Evolutionary conservation across 2,113 vertebrate species (phyloP), one percentile per base, ranked within the genome.

Genomic region (Amphiprion ocellaris): DNA sequence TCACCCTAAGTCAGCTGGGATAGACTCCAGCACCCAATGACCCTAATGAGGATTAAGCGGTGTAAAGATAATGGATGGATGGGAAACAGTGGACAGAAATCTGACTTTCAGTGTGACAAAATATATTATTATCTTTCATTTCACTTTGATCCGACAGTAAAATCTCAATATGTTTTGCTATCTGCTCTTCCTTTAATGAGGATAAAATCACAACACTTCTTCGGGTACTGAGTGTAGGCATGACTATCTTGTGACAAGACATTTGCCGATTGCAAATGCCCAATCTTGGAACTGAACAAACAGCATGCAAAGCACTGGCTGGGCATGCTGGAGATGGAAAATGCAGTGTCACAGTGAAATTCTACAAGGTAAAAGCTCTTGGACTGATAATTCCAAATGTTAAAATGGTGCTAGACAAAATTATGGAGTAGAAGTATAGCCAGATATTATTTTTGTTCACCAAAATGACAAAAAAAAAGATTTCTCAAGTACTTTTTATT

Each of bases 201-300:
- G n/a, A 39, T 69, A 56, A n/a, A 52, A 61, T 30, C 67, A 63
- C 16, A 58, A 10, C 17, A 1, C 23, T 28, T 52, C 44, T 33
- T 1, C 30, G 17, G 10, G 14, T 10, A 4, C 19, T 15, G 33
- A 21, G 14, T 53, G 19, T 0, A 21, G 39, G 21, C n/a, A 23
- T 39, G 52, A 69, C 11, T 10, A 8, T 69, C 39, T 66, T 71
- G 46, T 62, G 65, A 73, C 69, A 19, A 84, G 50, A 71, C 44
- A 78, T 79, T 79, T 78, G 64, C 53, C 21, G 11, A 37, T 46
- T 85, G 84, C 75, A 89, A 86, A 87, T 69, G 66, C 12, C n/a
- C 19, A 3, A 23, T 70, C 69, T 80, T 74, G 81, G 60, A 84
- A 84, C 74, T 67, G 19, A 50, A 56, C 74, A 77, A 86, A 90